Conservation (phyloP, 2,888 invertebrate genomes). For the Prosopocoilus inquinatus region DNA sequence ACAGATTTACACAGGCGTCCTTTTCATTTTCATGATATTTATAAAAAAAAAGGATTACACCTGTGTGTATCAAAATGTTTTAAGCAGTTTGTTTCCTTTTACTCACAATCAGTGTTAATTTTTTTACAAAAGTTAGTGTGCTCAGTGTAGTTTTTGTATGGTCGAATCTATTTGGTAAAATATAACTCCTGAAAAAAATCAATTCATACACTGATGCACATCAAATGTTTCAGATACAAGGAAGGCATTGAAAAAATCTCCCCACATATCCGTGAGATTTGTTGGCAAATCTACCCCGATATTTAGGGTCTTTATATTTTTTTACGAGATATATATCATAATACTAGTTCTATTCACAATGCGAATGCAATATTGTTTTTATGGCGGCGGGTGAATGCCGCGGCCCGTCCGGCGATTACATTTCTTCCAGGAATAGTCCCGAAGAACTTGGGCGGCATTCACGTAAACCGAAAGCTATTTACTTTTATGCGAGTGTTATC, state of each 20-base stretch:
- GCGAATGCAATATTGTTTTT: constrained; percentile 51
- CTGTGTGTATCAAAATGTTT: too few relatives aligned
- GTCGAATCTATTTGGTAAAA: too few relatives aligned
- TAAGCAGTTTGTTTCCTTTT: too few relatives aligned
- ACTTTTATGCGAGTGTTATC: constrained; percentile 54
- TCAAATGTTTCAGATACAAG: too few relatives aligned
- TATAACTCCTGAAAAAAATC: too few relatives aligned
- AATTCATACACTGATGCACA: too few relatives aligned
- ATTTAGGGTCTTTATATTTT: constrained; percentile 45
- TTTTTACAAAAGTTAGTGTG: too few relatives aligned
- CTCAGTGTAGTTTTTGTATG: too few relatives aligned
- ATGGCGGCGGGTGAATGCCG: constrained; percentile 43
- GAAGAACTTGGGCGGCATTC: neutral
- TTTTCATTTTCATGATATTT: too few relatives aligned
- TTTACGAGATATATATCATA: constrained; percentile 49
- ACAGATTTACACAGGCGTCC: too few relatives aligned
- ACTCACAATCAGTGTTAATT: too few relatives aligned
- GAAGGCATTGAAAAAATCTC: constrained; percentile 1
- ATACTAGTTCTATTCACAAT: constrained; percentile 45
- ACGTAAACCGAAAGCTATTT: constrained; percentile 44
- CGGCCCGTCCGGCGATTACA: constrained; percentile 37
- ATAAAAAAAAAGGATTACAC: too few relatives aligned
- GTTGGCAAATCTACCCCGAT: constrained; percentile 33
- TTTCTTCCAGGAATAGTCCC: constrained; percentile 37
- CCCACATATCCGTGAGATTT: constrained; percentile 26